Base-by-base conservation (phyloP, 2,113 vertebrate species). In the Syngnathoides biaculeatus region DNA sequence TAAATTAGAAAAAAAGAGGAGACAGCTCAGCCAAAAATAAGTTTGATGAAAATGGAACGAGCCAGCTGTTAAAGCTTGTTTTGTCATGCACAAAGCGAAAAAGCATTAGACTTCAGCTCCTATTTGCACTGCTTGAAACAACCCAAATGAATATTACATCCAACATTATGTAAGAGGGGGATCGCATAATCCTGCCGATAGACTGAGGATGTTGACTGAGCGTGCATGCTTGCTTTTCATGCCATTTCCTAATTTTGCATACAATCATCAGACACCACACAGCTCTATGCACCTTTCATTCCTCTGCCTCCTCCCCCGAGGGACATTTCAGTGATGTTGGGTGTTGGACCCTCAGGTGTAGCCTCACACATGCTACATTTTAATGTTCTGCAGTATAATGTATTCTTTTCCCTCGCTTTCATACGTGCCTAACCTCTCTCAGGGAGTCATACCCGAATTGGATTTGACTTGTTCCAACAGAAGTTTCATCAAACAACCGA, bases 41-140 rank as follows among this genome's bases (percentile, higher is more conserved):
- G 55, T 73, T 68, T 78, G 71, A 79, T 27, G 48, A 68, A 76
- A 80, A 86, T 77, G 50, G 43, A 76, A 79, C 47, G 48, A 81
- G 77, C 82, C 75, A 86, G 80, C 74, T 81, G 73, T 74, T 83
- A 74, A 75, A 79, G 61, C 40, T 1, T 53, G 74, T 77, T 85
- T 78, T 79, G 78, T 81, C 81, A 85, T 78, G 70, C 74, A 62
- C 40, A 67, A 69, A 75, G 78, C 57, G 58, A 75, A 74, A 77
- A 79, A 66, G 65, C 65, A 14, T 75, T 82, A 65, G 72, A 69
- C 55, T 72, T 75, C 79, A 72, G 52, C 57, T 82, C 67, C 50
- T 64, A 71, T 85, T 79, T 79, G 65, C 76, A 50, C 64, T 61
- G 68, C 72, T 68, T 66, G 43, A 53, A 83, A 78, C 70, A 68